Percentiles rank a stretch among this genome's conserved stretches.
Evolutionary conservation across 2,888 invertebrate genomes (phyloP).

Genomic region (Amphimallon solstitiale): DNA sequence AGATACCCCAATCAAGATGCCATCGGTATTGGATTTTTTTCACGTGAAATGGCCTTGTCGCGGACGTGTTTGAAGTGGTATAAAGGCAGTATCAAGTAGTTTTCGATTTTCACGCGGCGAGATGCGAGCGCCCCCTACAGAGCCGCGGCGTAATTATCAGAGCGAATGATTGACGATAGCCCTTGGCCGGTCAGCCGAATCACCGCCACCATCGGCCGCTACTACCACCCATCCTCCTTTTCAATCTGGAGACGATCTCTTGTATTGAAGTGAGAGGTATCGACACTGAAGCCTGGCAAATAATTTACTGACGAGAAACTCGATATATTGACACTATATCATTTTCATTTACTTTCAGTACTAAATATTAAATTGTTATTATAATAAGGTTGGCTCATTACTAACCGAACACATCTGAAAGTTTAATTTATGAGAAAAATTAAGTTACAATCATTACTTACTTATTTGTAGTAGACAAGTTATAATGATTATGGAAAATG

Average conservation of each 20-base stretch:
- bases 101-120: constrained; percentile 55
- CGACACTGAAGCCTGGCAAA: not conserved
- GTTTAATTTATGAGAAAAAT: too few relatives aligned
- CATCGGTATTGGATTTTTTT: constrained; percentile 40
- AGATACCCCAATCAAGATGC: constrained; percentile 43
- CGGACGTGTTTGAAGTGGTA: constrained; percentile 49
- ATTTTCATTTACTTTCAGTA: too few relatives aligned
- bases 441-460: too few relatives aligned
- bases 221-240: constrained; percentile 36
- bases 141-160: constrained; percentile 52
- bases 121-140: constrained; percentile 51
- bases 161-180: constrained; percentile 55
- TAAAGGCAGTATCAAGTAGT: constrained; percentile 50
- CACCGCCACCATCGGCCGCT: constrained; percentile 35
- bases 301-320: too few relatives aligned
- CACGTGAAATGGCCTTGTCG: constrained; percentile 46
- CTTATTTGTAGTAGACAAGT: too few relatives aligned
- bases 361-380: too few relatives aligned
- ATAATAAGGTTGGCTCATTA: too few relatives aligned
- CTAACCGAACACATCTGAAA: too few relatives aligned
- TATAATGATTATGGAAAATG: too few relatives aligned
- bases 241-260: constrained; percentile 25
- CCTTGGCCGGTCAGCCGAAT: constrained; percentile 45
- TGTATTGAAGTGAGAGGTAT: too few relatives aligned
- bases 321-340: too few relatives aligned